Conservation (phyloP, 2,113 vertebrate genomes). For the Ptilorrhoa leucosticta region DNA sequence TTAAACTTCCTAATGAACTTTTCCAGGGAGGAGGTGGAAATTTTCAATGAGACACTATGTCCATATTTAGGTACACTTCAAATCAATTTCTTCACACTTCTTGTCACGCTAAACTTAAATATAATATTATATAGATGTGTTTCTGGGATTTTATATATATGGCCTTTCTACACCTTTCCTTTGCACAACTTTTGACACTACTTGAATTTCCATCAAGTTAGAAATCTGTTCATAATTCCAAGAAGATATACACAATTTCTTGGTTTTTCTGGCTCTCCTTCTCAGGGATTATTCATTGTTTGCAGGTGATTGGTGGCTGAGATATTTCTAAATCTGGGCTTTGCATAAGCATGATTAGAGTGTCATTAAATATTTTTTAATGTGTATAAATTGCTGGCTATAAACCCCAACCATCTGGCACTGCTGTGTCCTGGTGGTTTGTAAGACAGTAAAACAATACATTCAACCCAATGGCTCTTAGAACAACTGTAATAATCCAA, state of each 20-base stretch:
- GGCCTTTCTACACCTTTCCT: conserved; percentile 15
- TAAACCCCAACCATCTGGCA: conserved; percentile 16
- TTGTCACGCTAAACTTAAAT: conserved; percentile 22
- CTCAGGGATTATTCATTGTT: conserved; percentile 30
- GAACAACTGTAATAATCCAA: neutral
- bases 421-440: neutral
- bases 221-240: conserved; percentile 40
- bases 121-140: neutral
- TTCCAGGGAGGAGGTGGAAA: neutral
- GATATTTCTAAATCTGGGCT: conserved; percentile 42
- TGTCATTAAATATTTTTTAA: conserved; percentile 35
- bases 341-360: neutral
- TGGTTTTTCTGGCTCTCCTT: conserved; percentile 34
- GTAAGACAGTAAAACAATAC: neutral
- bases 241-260: conserved; percentile 10
- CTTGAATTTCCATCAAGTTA: conserved; percentile 38
- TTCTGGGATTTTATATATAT: neutral
- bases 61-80: neutral
- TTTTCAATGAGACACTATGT: neutral
- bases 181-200: conserved; percentile 11
- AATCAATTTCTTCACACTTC: conserved; percentile 30
- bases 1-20: conserved; percentile 23
- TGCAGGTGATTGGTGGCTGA: conserved; percentile 24
- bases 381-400: neutral
- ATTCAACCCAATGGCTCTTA: neutral